Evolutionary conservation across 1,140 invertebrate genomes (phyloP).

Genomic region (Macrosteles quadrilineatus): DNA sequence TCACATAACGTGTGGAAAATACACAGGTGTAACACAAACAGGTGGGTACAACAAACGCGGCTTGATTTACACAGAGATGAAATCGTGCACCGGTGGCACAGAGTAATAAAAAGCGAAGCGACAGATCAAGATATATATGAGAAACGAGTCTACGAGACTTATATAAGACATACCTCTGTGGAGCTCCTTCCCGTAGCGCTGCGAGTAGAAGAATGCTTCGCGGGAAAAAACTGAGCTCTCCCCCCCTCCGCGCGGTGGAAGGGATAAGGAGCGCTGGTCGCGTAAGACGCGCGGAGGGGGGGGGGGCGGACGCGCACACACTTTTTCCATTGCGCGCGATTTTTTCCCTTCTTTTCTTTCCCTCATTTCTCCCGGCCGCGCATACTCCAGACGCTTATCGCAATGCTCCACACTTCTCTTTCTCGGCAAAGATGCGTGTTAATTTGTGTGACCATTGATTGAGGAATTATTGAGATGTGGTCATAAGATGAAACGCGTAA

Average conservation of each 20-base stretch:
- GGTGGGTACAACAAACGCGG: no score
- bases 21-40: no score
- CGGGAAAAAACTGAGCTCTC: slow-evolving; percentile 27
- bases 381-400: not conserved
- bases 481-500: no score
- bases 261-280: slow-evolving; percentile 18
- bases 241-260: slow-evolving; percentile 15
- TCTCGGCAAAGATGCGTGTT: not conserved
- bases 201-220: slow-evolving; percentile 25
- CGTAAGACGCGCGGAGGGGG: not conserved
- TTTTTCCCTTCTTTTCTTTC: slow-evolving; percentile 28
- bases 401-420: not conserved
- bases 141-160: not conserved
- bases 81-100: no score
- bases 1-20: no score
- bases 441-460: no score
- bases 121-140: no score
- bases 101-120: no score
- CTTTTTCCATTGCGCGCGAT: slow-evolving; percentile 24
- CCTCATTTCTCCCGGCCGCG: not conserved
- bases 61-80: no score
- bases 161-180: slow-evolving; percentile 4
- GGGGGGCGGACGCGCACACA: slow-evolving; percentile 7
- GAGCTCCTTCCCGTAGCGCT: not conserved
- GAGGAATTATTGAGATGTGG: no score